phyloP scores from a whole-genome alignment of 2,113 vertebrate species.

The Dasyurus viverrinus region DNA sequence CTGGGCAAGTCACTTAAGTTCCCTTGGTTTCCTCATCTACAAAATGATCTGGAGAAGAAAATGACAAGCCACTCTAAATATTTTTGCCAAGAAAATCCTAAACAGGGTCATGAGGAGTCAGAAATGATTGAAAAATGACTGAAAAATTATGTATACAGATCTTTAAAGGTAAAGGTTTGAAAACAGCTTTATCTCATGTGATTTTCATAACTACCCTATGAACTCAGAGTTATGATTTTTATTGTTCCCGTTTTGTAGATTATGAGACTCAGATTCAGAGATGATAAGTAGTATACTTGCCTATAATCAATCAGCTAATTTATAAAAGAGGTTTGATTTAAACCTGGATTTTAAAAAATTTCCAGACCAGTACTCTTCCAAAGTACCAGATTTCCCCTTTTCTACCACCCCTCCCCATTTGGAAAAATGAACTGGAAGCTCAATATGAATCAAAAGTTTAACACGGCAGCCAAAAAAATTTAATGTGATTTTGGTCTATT shows the following conservation, averaged over 20 bases:
- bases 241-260: background rate
- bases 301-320: background rate
- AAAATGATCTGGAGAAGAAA: background rate
- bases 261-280: background rate
- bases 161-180: background rate
- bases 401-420: background rate
- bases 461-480: background rate
- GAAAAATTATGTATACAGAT: background rate
- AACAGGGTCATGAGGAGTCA: background rate
- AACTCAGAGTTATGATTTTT: background rate
- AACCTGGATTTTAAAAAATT: background rate
- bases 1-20: background rate
- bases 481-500: background rate
- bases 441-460: background rate
- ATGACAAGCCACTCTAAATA: background rate
- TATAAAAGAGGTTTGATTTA: background rate
- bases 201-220: background rate
- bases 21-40: background rate
- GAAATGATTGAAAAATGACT: background rate
- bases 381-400: background rate
- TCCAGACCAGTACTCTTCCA: background rate
- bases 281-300: background rate
- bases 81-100: background rate
- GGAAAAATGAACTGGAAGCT: background rate
- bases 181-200: background rate